Evolutionary conservation across 1,140 invertebrate species (phyloP).

Genomic region (Caenorhabditis briggsae): DNA sequence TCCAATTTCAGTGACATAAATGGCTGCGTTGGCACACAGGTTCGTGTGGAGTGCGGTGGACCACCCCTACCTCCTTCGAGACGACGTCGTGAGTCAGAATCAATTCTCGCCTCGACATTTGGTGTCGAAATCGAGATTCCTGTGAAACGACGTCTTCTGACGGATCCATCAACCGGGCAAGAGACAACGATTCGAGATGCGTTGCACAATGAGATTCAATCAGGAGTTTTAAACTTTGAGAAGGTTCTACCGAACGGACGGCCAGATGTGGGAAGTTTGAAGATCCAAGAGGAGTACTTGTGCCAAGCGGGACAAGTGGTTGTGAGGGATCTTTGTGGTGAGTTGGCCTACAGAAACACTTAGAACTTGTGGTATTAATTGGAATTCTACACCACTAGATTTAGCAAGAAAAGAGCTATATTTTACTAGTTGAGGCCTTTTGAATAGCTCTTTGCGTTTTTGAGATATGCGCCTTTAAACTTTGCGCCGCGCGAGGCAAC

Average conservation of each 20-base stretch:
- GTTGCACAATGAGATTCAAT: constrained; percentile 74
- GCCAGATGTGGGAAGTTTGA: constrained; percentile 89
- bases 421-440: too few relatives aligned
- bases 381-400: too few relatives aligned
- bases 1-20: constrained; percentile 48
- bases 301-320: constrained; percentile 92
- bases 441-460: too few relatives aligned
- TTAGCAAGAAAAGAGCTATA: too few relatives aligned
- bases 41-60: constrained; percentile 57
- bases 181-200: constrained; percentile 68
- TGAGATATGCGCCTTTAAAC: too few relatives aligned
- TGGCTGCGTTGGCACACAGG: constrained; percentile 59
- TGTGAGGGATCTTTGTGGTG: constrained; percentile 90
- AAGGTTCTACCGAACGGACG: constrained; percentile 89
- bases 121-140: constrained; percentile 69
- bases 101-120: constrained; percentile 45
- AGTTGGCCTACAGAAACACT: too few relatives aligned
- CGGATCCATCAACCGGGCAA: neutral
- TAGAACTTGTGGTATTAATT: too few relatives aligned
- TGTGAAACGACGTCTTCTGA: constrained; percentile 49
- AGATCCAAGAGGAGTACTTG: constrained; percentile 89
- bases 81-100: constrained; percentile 10
- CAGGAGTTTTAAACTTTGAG: constrained; percentile 58
- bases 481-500: too few relatives aligned
- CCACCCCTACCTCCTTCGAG: neutral